These are phyloP conservation scores for Silurus aristotelis DNA, from an alignment of 2,797 vertebrate species.

Conservation along the genomic window DNA sequence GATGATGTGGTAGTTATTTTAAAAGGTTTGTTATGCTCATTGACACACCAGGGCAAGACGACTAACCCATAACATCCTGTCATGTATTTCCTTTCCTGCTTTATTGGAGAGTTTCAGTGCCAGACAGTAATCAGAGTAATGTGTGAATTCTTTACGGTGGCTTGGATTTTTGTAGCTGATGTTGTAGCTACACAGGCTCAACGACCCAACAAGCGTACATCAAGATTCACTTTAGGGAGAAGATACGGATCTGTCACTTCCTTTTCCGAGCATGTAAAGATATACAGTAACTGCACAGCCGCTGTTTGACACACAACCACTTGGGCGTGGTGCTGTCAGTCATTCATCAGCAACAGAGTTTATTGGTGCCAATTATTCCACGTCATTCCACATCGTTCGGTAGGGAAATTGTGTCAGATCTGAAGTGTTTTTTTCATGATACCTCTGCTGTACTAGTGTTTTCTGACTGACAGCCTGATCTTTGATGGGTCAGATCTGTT, in stretches of 20 bases:
- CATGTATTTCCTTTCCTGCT: constrained; percentile 3
- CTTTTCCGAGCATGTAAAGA: constrained; percentile 16
- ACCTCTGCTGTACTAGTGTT: constrained; percentile 20
- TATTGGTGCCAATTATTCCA: constrained; percentile 32
- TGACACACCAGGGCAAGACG: neutral
- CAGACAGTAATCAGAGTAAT: neutral
- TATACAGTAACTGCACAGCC: constrained; percentile 6
- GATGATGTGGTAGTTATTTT: constrained; percentile 29
- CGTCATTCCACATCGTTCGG: constrained; percentile 32
- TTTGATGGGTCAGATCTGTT: constrained; percentile 6
- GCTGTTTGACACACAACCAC: constrained; percentile 7
- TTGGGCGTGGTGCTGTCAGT: constrained; percentile 33
- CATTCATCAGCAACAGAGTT: constrained; percentile 4
- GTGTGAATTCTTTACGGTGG: constrained; percentile 5
- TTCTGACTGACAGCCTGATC: constrained; percentile 9
- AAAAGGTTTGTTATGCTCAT: constrained; percentile 28
- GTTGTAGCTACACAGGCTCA: neutral
- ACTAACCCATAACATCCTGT: neutral
- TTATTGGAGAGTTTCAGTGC: neutral
- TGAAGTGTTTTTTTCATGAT: neutral
- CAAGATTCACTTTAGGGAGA: constrained; percentile 13
- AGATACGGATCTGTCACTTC: constrained; percentile 35
- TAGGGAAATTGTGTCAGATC: neutral
- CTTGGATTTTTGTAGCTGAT: constrained; percentile 1
- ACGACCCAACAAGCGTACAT: constrained; percentile 8